Evolutionary conservation across 2,888 invertebrate genomes (phyloP).

Genomic region (Machimus rusticus): DNA sequence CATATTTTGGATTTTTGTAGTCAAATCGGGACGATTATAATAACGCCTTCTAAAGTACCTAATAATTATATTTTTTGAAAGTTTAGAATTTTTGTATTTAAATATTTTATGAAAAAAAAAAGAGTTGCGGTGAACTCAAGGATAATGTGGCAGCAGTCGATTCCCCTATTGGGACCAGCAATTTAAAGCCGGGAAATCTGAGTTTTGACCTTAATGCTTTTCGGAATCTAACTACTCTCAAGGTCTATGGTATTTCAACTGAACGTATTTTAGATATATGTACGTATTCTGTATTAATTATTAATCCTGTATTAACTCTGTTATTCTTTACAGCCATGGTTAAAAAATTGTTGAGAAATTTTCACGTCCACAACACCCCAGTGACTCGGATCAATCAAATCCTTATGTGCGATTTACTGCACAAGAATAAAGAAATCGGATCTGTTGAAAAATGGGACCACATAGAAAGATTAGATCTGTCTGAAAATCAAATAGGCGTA

Average conservation of each 20-base stretch:
- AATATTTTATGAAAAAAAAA: neutral
- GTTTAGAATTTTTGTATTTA: neutral
- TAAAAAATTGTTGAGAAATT: conserved; percentile 64
- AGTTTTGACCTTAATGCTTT: conserved; percentile 84
- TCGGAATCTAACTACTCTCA: conserved; percentile 76
- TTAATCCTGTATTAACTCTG: neutral
- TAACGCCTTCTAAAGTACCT: conserved; percentile 58
- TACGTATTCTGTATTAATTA: conserved; percentile 5
- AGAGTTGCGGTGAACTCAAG: conserved; percentile 32
- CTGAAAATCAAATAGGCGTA: conserved; percentile 76
- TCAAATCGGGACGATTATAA: conserved; percentile 68
- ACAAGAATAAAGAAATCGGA: conserved; percentile 65
- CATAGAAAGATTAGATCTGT: conserved; percentile 76
- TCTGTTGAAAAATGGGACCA: conserved; percentile 67
- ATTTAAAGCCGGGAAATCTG: conserved; percentile 81
- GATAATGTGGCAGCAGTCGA: conserved; percentile 58
- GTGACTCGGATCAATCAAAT: conserved; percentile 73
- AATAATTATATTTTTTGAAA: neutral
- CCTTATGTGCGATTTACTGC: conserved; percentile 83
- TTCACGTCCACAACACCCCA: conserved; percentile 60
- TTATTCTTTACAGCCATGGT: conserved; percentile 50
- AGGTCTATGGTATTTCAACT: conserved; percentile 73
- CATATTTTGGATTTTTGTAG: conserved; percentile 89
- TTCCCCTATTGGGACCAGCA: conserved; percentile 77
- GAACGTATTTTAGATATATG: conserved; percentile 71